Conservation (phyloP, 2,888 invertebrate species). For the Pammene fasciana region DNA sequence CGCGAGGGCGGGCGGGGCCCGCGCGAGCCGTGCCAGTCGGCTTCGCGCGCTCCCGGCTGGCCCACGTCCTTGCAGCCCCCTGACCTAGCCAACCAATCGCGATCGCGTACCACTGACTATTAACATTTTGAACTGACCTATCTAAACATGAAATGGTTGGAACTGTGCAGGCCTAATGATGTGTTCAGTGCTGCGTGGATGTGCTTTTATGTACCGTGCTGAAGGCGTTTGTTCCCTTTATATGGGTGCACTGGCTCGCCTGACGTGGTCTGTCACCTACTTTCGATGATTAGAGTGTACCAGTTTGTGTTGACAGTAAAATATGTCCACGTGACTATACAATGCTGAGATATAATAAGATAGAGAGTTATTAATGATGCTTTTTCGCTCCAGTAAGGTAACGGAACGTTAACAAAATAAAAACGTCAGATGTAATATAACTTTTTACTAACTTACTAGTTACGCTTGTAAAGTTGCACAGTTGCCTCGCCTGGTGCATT, state of each 20-base stretch:
- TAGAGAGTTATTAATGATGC: slow-evolving; percentile 52
- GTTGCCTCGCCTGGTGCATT: slow-evolving; percentile 43
- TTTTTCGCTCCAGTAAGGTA: slow-evolving; percentile 50
- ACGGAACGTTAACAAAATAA: background rate
- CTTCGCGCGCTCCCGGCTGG: slow-evolving; percentile 63
- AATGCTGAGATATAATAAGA: slow-evolving; percentile 23
- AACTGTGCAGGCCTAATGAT: slow-evolving; percentile 47
- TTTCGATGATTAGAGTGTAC: slow-evolving; percentile 66
- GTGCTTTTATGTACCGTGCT: slow-evolving; percentile 66
- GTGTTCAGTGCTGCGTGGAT: slow-evolving; percentile 67
- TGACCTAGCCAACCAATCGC: slow-evolving; percentile 51
- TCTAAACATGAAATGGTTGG: slow-evolving; percentile 35
- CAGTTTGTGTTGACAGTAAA: slow-evolving; percentile 53
- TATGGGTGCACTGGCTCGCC: slow-evolving; percentile 74
- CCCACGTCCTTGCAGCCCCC: slow-evolving; percentile 62
- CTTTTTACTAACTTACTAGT: slow-evolving; percentile 9
- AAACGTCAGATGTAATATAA: background rate
- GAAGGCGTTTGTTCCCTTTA: slow-evolving; percentile 60
- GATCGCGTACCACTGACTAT: slow-evolving; percentile 57
- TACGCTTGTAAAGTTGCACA: slow-evolving; percentile 12
- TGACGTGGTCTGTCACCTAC: slow-evolving; percentile 66
- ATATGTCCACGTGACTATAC: slow-evolving; percentile 4
- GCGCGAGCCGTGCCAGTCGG: slow-evolving; percentile 69
- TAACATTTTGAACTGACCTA: slow-evolving; percentile 43
- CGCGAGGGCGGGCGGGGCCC: slow-evolving; percentile 54